Conservation (phyloP, 1,140 invertebrate species). For the Delia radicum region DNA sequence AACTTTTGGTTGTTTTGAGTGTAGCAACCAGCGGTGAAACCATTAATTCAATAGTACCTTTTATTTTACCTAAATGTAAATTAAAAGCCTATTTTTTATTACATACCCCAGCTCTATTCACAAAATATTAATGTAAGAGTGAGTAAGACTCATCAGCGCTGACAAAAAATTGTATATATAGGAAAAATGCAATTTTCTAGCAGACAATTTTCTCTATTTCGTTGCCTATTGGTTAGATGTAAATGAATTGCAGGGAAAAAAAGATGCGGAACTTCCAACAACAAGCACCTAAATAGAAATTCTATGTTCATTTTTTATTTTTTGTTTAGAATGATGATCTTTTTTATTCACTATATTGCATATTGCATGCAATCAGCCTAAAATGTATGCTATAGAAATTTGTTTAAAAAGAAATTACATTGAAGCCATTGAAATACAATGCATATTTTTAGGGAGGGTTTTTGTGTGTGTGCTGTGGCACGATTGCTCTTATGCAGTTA, state of each 20-base stretch:
- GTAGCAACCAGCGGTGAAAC: neutral
- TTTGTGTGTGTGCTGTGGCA: neutral
- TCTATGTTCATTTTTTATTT: neutral
- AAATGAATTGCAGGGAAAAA: neutral
- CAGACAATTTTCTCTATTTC: constrained; percentile 21
- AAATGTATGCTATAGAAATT: constrained; percentile 24
- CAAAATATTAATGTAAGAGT: constrained; percentile 16
- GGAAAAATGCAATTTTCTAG: constrained; percentile 18
- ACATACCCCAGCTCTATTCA: neutral
- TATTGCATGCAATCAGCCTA: constrained; percentile 21
- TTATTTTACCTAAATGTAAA: constrained; percentile 17
- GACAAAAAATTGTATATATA: constrained; percentile 4
- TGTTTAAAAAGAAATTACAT: constrained; percentile 23
- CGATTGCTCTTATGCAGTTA: constrained; percentile 17
- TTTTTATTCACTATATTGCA: neutral
- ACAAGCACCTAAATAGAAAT: neutral
- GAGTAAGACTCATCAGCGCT: constrained; percentile 12
- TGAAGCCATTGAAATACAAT: constrained; percentile 19
- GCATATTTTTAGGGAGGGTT: constrained; percentile 10
- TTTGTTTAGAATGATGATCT: neutral
- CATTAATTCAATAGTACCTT: constrained; percentile 17
- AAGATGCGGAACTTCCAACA: neutral
- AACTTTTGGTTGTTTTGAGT: too few species aligned
- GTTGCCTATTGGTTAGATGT: constrained; percentile 17
- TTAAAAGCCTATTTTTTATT: constrained; percentile 9